Base-by-base conservation (phyloP, 1,140 invertebrate genomes). In the Drosophila nannoptera region DNA sequence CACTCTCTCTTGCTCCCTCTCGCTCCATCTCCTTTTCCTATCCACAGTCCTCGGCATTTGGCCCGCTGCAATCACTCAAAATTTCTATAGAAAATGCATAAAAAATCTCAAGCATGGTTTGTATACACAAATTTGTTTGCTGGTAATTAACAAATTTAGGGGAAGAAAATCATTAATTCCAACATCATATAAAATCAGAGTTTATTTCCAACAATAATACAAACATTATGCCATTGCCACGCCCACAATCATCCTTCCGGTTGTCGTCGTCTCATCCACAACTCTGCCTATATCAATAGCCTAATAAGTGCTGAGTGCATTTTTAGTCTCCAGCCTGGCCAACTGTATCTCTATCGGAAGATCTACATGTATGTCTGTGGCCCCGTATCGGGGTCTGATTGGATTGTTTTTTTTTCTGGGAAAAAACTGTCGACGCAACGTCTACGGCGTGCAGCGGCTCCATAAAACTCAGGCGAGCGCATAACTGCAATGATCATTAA, bases 121-220 rank as follows among this genome's bases (percentile, higher is more conserved):
- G 77, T 84, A 77, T 77, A 84, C 70, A 84, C 77, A 86, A 84
- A 84, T 84, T 81, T 86, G 77, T 86, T 81, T 81, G 77, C 82
- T 77, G 66, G 81, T 86, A 86, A 86, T 86, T 86, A 86, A 86
- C 77, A 87, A 81, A 86, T 87, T 86, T 86, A 87, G 74, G 77
- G 77, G 81, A 86, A 81, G 81, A 87, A 86, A 86, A 86, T 86
- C 81, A 86, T 86, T 86, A 86, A 86, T 86, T 64, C 68, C 81
- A 80, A 81, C 81, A 86, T 22, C 22, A 81, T 84, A 86, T 86
- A 81, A 81, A 86, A 72, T 86, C 81, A 54, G 80, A 84, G 81
- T 86, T 86, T 86, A 86, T 86, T 86, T 86, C 74, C 81, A 86
- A 86, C 81, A 84, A 86, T 86, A 86, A 86, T 81, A 84, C 81